Evolutionary conservation across 2,797 vertebrate genomes (phyloP).

Genomic region (Tauraco hartlaubi): DNA sequence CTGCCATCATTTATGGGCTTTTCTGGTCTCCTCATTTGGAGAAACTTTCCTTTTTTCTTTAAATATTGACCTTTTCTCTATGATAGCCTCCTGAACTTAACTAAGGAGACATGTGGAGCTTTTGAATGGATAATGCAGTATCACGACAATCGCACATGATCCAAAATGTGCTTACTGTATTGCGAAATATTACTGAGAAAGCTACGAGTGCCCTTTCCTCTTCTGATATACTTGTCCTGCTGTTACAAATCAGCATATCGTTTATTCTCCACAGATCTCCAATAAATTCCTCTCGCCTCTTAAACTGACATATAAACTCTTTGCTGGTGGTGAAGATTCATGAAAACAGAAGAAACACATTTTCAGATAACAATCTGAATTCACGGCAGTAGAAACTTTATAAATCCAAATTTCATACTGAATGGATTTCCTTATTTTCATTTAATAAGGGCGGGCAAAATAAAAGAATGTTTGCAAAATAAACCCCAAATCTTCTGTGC

Average conservation of each 20-base stretch:
- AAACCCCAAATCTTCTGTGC: neutral
- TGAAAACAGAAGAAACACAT: neutral
- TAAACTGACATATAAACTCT: neutral
- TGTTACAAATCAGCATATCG: neutral
- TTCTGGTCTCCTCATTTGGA: neutral
- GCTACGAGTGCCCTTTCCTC: neutral
- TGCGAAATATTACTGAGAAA: neutral
- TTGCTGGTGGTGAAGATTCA: neutral
- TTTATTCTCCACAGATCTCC: neutral
- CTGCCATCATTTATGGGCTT: neutral
- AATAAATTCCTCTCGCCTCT: neutral
- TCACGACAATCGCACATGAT: fast-evolving
- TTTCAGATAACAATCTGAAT: neutral
- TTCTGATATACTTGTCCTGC: neutral
- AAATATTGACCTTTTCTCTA: neutral
- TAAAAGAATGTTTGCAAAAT: neutral
- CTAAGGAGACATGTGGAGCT: neutral
- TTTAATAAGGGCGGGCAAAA: neutral
- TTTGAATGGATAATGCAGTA: neutral
- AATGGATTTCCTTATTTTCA: neutral
- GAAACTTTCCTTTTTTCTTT: neutral
- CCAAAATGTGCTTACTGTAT: neutral
- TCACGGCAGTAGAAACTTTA: neutral
- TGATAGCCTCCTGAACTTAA: neutral
- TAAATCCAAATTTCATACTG: neutral